phyloP scores from a whole-genome alignment of 2,888 invertebrate species.

The Epinotia brunnichana region DNA sequence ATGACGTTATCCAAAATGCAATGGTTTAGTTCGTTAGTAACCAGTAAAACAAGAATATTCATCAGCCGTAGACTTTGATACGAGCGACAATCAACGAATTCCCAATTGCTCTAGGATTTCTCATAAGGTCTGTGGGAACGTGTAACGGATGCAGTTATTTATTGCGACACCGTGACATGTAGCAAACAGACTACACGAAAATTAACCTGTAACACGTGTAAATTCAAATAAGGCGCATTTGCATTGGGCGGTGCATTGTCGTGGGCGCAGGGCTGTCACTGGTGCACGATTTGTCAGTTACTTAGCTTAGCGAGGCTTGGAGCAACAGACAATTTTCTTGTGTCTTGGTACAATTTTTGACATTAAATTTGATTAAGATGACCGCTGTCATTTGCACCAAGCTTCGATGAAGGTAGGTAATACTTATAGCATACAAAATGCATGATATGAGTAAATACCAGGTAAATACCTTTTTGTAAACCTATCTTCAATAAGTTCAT shows the following conservation, averaged over 20 bases:
- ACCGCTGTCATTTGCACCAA: no score
- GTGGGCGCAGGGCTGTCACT: constrained; percentile 16
- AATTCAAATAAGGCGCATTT: constrained; percentile 42
- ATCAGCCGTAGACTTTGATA: constrained; percentile 23
- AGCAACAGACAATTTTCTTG: no score
- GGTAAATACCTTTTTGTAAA: no score
- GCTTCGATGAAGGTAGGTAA: no score
- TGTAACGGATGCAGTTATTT: constrained; percentile 26
- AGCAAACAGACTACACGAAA: constrained; percentile 28
- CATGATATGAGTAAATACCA: no score
- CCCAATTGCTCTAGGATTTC: not conserved
- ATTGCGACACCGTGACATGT: constrained; percentile 34
- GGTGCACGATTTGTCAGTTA: not conserved
- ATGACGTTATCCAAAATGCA: not conserved
- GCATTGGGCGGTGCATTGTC: constrained; percentile 37
- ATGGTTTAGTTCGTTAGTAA: constrained; percentile 8
- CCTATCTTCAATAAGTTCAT: no score
- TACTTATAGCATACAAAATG: no score
- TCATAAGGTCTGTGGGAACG: constrained; percentile 28
- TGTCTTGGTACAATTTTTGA: no score
- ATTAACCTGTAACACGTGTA: constrained; percentile 42
- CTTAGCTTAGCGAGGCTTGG: no score
- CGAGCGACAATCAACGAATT: constrained; percentile 2
- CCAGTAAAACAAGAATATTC: constrained; percentile 3
- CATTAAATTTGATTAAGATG: no score